Conservation (phyloP, 2,113 vertebrate species). For the Pandion haliaetus region DNA sequence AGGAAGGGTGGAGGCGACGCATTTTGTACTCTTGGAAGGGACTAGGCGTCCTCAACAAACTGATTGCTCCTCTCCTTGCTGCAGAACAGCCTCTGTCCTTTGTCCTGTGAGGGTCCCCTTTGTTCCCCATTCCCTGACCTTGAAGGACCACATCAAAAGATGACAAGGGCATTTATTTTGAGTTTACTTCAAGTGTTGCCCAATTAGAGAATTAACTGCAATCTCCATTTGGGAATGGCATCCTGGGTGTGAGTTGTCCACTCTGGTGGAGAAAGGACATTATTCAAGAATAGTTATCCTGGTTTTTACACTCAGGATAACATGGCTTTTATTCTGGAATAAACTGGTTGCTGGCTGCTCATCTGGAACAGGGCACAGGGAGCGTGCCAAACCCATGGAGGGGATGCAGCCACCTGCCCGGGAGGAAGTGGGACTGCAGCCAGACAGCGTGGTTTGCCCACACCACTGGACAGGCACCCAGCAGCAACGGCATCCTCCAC, state of each 20-base stretch:
- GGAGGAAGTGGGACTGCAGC: neutral
- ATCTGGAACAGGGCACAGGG: neutral
- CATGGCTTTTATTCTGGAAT: neutral
- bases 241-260: neutral
- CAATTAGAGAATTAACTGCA: neutral
- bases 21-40: constrained; percentile 26
- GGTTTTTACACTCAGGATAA: neutral
- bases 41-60: neutral
- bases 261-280: neutral
- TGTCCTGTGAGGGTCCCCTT: neutral
- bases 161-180: neutral
- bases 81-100: neutral
- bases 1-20: neutral
- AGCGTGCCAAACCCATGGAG: neutral
- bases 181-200: neutral
- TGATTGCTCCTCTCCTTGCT: neutral
- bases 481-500: neutral
- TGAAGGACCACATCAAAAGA: neutral
- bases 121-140: neutral
- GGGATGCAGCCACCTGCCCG: constrained; percentile 21
- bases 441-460: neutral
- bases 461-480: neutral
- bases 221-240: neutral
- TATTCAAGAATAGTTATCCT: neutral
- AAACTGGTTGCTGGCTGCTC: neutral